Evolutionary conservation across 2,888 invertebrate genomes (phyloP), one percentile per base, ranked within the genome.

Genomic region (Drosophila yooni): DNA sequence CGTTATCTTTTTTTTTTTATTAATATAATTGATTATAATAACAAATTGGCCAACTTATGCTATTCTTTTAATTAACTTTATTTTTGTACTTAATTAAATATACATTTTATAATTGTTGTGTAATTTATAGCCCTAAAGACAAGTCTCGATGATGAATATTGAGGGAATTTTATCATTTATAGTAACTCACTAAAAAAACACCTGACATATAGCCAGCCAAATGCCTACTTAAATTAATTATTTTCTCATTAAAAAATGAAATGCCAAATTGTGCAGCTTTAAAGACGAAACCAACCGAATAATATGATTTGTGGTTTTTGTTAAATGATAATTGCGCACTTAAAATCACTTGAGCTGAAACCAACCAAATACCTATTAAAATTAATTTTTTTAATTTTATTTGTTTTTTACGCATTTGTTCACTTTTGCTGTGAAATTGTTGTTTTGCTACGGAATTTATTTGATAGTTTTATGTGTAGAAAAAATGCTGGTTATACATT

Each of bases 151-250:
- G 21, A 7, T 13, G 21, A 21, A 46, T 21, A 21, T 21, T 21
- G 21, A 21, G 21, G 21, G 21, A 21, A 21, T 21, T 21, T 13
- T 46, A 7, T 7, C 3, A 21, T 21, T 3, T 46, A 21, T 11
- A 13, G 1, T 15, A 15, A 4, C 7, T 25, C 7, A 46, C 21
- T 43, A 21, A 21, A 43, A 43, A 21, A 3, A 13, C 11, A 43
- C 21, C 13, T 43, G 6, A 21, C 7, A 13, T 13, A 3, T 43
- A 21, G 21, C 13, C 6, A 13, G 43, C 2, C 2, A 43, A 21
- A 13, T 46, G 6, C 0, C 7, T 13, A 21, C 3, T 21, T 21
- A 13, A 46, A 13, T 3, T 7, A 1, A 13, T 13, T 21, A 13
- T 21, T 46, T 7, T 4, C 40, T 10, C 10, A 40, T 11, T 40